Evolutionary conservation across 1,140 invertebrate species (phyloP).

Genomic region (Chrysomallon squamiferum): DNA sequence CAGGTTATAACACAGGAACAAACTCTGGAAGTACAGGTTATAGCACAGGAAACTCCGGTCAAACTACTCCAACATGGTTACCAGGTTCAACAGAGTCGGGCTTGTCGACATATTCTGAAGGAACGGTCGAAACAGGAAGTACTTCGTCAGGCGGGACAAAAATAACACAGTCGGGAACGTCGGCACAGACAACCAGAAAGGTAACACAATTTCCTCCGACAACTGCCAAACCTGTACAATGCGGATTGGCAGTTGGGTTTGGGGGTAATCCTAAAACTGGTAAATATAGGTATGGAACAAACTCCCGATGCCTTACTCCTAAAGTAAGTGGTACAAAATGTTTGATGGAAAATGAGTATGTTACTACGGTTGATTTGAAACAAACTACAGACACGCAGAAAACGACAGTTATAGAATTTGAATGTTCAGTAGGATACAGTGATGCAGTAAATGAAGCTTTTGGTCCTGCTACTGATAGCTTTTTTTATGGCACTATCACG

Average conservation of each 20-base stretch:
- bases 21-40: too few relatives aligned
- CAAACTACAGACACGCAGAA: not conserved
- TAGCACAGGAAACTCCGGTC: too few relatives aligned
- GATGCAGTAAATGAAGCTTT: constrained; percentile 33
- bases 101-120: too few relatives aligned
- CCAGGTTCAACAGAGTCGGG: too few relatives aligned
- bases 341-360: constrained; percentile 33
- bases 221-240: not conserved
- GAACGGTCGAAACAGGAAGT: too few relatives aligned
- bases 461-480: constrained; percentile 31
- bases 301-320: constrained; percentile 18
- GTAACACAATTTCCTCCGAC: not conserved
- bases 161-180: too few relatives aligned
- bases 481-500: constrained; percentile 21
- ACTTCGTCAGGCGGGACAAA: too few relatives aligned
- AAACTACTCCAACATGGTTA: too few relatives aligned
- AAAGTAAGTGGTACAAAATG: constrained; percentile 13
- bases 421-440: constrained; percentile 11
- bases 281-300: constrained; percentile 23
- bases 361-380: constrained; percentile 34
- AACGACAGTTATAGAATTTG: not conserved
- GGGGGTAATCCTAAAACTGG: constrained; percentile 39
- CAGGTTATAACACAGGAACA: too few relatives aligned
- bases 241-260: constrained; percentile 9
- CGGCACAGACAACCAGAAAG: too few relatives aligned